Conservation (phyloP, 2,888 invertebrate species). For the Antheraea assamensis region DNA sequence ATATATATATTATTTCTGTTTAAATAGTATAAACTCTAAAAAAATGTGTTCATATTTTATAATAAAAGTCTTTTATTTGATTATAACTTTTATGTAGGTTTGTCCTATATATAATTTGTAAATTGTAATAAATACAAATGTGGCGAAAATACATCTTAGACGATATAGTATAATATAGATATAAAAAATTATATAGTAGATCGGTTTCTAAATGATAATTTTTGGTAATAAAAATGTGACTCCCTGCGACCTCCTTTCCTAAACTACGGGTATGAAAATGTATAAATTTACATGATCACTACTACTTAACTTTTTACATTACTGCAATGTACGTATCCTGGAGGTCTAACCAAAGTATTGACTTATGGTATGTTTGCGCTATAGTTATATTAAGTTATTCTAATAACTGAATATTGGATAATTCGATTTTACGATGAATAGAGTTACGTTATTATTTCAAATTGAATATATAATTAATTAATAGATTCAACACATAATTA, state of each 20-base stretch:
- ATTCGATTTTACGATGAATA: conserved; percentile 3
- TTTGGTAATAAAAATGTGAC: background rate
- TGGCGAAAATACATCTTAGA: background rate
- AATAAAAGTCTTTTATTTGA: background rate
- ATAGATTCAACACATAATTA: background rate
- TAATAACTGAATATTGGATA: conserved; percentile 15
- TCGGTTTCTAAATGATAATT: background rate
- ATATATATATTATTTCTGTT: background rate
- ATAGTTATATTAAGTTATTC: background rate
- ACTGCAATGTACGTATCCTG: background rate
- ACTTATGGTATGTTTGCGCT: background rate
- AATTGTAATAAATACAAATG: background rate
- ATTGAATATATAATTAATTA: background rate
- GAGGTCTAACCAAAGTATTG: background rate
- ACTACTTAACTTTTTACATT: background rate
- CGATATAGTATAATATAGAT: too few relatives aligned
- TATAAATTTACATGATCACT: background rate
- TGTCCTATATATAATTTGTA: background rate
- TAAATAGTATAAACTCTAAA: background rate
- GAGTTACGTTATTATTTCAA: background rate
- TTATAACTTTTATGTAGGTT: background rate
- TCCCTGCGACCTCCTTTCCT: background rate
- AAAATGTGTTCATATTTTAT: background rate
- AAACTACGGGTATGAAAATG: background rate
- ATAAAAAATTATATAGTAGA: too few relatives aligned